A percentile compares a stretch with the other conserved stretches of the same genome.
Conservation (phyloP, 2,113 vertebrate species). For the Brachypteracias leptosomus region DNA sequence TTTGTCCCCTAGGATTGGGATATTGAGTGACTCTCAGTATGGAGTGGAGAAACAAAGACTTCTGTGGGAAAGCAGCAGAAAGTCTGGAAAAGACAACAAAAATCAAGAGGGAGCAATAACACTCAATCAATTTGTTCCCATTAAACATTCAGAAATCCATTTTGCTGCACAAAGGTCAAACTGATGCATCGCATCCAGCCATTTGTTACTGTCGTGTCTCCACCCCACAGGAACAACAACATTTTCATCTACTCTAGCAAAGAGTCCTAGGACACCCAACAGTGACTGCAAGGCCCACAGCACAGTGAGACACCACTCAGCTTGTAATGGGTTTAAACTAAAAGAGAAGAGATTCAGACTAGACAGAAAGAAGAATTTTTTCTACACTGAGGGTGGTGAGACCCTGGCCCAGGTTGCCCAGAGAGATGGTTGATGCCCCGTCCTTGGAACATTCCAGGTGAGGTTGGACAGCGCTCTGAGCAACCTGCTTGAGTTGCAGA, state of each 20-base stretch:
- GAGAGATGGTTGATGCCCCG: not conserved
- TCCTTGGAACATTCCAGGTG: not conserved
- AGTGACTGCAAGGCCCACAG: not conserved
- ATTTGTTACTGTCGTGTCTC: not conserved
- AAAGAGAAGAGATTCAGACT: not conserved
- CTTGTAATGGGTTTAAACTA: not conserved
- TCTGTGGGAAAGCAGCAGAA: not conserved
- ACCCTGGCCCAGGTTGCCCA: not conserved
- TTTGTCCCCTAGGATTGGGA: not conserved
- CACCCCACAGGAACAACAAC: not conserved
- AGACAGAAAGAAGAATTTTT: not conserved
- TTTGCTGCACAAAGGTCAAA: not conserved
- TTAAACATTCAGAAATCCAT: not conserved
- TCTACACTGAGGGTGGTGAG: not conserved
- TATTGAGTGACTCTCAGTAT: not conserved
- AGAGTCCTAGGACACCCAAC: not conserved
- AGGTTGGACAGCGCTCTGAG: not conserved
- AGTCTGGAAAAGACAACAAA: not conserved
- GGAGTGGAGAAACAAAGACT: not conserved
- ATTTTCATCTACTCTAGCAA: not conserved
- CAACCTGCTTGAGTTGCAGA: not conserved
- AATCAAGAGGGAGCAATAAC: not conserved
- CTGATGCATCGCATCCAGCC: not conserved
- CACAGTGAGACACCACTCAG: not conserved
- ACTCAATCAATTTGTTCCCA: not conserved